These are phyloP conservation scores for Coranthus polyacanthus DNA, from an alignment of 2,797 vertebrate genomes.

Conservation along the genomic window DNA sequence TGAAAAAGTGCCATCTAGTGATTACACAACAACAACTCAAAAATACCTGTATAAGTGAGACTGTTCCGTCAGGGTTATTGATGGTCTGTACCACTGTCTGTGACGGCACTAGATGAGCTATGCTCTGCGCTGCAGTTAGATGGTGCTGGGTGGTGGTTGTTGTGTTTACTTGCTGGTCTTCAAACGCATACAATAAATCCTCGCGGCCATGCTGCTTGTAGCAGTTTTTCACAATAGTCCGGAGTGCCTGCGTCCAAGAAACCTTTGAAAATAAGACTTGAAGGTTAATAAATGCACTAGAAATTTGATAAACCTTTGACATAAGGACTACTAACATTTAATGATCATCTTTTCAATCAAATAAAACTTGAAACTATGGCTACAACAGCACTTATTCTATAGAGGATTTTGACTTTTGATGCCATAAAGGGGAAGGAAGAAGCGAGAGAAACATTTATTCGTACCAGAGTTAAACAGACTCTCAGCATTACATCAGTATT, in stretches of 20 bases:
- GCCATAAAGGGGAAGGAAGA: not conserved
- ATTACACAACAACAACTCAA: no score
- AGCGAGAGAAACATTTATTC: not conserved
- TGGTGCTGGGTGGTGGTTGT: constrained; percentile 81
- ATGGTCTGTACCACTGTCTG: constrained; percentile 99
- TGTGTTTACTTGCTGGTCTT: constrained; percentile 91
- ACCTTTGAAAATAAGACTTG: constrained; percentile 81
- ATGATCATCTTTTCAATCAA: not conserved
- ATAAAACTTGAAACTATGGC: not conserved
- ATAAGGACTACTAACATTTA: not conserved
- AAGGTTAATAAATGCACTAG: not conserved
- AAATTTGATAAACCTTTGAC: not conserved
- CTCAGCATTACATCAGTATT: not conserved
- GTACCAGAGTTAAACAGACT: not conserved
- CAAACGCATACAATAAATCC: constrained; percentile 96
- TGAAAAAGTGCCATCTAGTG: rapidly evolving
- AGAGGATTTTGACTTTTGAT: no score
- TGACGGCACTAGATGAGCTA: constrained; percentile 95
- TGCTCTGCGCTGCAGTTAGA: constrained; percentile 89
- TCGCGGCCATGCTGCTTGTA: constrained; percentile 98
- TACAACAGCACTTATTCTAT: not conserved
- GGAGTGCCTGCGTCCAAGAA: constrained; percentile 96
- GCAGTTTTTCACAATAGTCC: constrained; percentile 99
- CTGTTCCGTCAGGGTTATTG: constrained; percentile 97
- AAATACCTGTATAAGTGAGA: constrained; percentile 96